phyloP scores from a whole-genome alignment of 2,113 vertebrate species.

The Ophthalmolycus amberensis region DNA sequence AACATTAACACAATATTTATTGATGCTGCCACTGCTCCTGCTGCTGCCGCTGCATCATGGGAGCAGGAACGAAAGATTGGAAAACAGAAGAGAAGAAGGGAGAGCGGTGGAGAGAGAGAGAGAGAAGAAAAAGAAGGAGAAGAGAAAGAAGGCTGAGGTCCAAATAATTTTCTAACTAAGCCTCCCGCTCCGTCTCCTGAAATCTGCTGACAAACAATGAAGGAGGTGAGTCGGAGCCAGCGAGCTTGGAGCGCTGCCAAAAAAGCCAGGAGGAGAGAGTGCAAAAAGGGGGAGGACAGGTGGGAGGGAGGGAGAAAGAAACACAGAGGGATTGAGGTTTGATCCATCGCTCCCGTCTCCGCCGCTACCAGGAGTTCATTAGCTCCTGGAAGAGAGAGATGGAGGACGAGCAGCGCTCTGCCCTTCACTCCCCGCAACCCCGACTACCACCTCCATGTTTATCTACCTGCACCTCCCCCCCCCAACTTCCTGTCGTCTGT shows the following conservation, averaged over 20 bases:
- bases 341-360: conserved; percentile 60
- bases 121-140: conserved; percentile 11
- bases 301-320: conserved; percentile 30
- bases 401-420: conserved; percentile 40
- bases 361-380: conserved; percentile 78
- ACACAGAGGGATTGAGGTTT: conserved; percentile 51
- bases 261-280: conserved; percentile 31
- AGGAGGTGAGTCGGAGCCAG: conserved; percentile 61
- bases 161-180: conserved; percentile 66
- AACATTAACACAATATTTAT: conserved; percentile 77
- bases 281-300: conserved; percentile 50
- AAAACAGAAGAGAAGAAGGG: conserved; percentile 36
- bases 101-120: conserved; percentile 8
- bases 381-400: conserved; percentile 50
- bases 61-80: conserved; percentile 29
- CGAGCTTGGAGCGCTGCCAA: conserved; percentile 49
- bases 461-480: conserved; percentile 11
- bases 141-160: conserved; percentile 34
- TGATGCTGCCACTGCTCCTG: conserved; percentile 66
- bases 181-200: conserved; percentile 54
- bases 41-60: conserved; percentile 66
- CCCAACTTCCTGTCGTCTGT: conserved; percentile 6
- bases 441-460: conserved; percentile 30
- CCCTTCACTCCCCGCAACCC: conserved; percentile 59
- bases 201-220: conserved; percentile 78